Percentiles rank a stretch among this genome's conserved stretches.
Conservation (phyloP, 2,113 vertebrate genomes). For the Neomonachus schauinslandi region DNA sequence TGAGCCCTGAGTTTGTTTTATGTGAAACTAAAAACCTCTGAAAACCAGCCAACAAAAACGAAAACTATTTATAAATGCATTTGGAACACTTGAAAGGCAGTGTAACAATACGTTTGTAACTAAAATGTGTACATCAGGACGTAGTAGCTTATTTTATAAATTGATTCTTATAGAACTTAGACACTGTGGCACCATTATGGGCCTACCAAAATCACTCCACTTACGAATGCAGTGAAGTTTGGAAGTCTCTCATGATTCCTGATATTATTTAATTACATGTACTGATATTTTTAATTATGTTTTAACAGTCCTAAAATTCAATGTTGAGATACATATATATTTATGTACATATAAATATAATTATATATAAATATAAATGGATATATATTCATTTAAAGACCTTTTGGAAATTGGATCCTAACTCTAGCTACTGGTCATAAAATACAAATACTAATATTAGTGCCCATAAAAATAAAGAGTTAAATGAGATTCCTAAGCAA, state of each 20-base stretch:
- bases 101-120: not conserved
- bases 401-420: not conserved
- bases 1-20: constrained; percentile 60
- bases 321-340: not conserved
- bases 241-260: not conserved
- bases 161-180: not conserved
- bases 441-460: not conserved
- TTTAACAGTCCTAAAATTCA: not conserved
- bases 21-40: not conserved
- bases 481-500: not conserved
- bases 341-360: not conserved
- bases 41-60: not conserved
- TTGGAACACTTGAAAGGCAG: not conserved
- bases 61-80: constrained; percentile 13
- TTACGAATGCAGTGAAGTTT: not conserved
- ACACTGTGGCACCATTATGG: not conserved
- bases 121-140: constrained; percentile 5
- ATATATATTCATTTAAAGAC: not conserved
- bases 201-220: not conserved
- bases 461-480: not conserved
- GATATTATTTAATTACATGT: not conserved
- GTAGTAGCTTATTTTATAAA: not conserved
- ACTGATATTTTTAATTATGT: not conserved
- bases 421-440: not conserved
- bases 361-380: not conserved